These are phyloP conservation scores for Acrobasis repandana DNA, from an alignment of 2,888 invertebrate species.

Conservation along the genomic window DNA sequence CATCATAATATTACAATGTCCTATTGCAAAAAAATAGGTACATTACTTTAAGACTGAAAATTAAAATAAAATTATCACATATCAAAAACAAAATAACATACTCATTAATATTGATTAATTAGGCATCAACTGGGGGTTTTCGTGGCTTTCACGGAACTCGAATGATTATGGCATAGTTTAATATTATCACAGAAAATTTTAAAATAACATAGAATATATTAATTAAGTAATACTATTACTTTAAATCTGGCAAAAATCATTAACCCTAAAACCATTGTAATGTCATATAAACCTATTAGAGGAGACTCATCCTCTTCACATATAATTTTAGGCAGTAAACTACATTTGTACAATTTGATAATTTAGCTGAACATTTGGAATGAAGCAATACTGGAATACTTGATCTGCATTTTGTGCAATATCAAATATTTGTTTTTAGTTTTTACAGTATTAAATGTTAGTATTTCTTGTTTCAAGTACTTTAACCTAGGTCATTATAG, in stretches of 20 bases:
- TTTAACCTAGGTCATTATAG: slow-evolving; percentile 10
- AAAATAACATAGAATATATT: slow-evolving; percentile 42
- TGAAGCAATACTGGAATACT: background rate
- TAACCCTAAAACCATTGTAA: background rate
- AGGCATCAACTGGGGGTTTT: slow-evolving; percentile 25
- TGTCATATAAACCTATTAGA: background rate
- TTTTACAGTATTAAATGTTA: background rate
- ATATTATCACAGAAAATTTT: slow-evolving; percentile 61
- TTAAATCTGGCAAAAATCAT: slow-evolving; percentile 2
- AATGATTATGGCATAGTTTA: slow-evolving; percentile 45
- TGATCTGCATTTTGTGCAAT: background rate
- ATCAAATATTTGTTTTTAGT: background rate
- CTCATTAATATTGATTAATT: slow-evolving; percentile 7
- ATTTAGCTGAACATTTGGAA: background rate
- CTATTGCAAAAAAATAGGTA: background rate
- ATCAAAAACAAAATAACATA: slow-evolving; percentile 7
- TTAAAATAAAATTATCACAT: slow-evolving; percentile 14
- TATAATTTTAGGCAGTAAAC: too few relatives aligned
- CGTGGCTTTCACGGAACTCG: slow-evolving; percentile 17
- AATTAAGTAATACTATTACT: slow-evolving; percentile 45
- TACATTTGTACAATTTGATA: background rate
- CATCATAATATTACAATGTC: background rate
- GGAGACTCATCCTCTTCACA: too few relatives aligned
- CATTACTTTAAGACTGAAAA: background rate
- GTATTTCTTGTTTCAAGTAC: background rate